These are phyloP conservation scores for Myiozetetes cayanensis DNA, from an alignment of 2,113 vertebrate species.

Conservation along the genomic window DNA sequence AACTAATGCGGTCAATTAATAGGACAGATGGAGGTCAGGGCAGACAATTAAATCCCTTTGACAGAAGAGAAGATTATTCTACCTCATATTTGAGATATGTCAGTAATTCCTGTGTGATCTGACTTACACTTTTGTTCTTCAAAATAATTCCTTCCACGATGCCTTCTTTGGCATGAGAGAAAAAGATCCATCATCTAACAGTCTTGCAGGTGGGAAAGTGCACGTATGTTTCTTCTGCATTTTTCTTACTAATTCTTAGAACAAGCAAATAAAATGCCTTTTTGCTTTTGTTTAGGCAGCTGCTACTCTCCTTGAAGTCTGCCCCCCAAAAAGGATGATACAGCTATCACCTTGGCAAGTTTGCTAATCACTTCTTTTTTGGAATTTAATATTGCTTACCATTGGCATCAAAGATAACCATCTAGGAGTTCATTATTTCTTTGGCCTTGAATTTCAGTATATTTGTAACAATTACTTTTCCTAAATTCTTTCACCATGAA, in stretches of 20 bases:
- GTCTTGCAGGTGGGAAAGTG: neutral
- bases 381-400: neutral
- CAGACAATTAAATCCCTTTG: slow-evolving; percentile 39
- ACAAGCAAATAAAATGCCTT: neutral
- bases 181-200: neutral
- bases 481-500: neutral
- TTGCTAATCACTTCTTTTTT: neutral
- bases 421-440: neutral
- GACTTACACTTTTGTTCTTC: slow-evolving; percentile 30
- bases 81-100: slow-evolving; percentile 4
- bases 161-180: neutral
- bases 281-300: neutral
- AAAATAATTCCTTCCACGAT: slow-evolving; percentile 26
- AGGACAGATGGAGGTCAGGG: slow-evolving; percentile 43
- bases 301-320: neutral
- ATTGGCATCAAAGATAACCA: neutral
- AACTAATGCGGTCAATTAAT: slow-evolving; percentile 44
- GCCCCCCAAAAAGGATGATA: neutral
- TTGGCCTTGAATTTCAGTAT: neutral
- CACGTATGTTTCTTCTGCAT: neutral
- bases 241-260: neutral
- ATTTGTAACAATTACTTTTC: neutral
- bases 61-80: slow-evolving; percentile 45
- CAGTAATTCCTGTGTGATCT: slow-evolving; percentile 48
- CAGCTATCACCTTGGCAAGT: neutral